A percentile compares a stretch with the other conserved stretches of the same genome.
Evolutionary conservation across 2,888 invertebrate genomes (phyloP).

Genomic region (Athalia rosae): DNA sequence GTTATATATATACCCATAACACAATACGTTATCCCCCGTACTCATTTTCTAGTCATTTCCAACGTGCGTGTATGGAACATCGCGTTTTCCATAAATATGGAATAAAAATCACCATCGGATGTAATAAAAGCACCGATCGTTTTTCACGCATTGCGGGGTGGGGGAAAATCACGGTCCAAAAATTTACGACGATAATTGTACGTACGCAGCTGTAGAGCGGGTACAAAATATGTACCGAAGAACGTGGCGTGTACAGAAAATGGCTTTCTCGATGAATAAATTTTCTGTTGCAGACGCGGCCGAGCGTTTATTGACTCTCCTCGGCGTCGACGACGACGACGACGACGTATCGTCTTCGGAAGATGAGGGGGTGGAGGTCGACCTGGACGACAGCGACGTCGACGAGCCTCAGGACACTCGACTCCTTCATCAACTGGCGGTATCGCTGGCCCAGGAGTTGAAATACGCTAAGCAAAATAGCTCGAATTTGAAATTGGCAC

Average conservation of each 20-base stretch:
- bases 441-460: slow-evolving; percentile 63
- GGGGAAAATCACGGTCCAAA: too few species aligned
- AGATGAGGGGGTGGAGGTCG: slow-evolving; percentile 69
- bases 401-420: slow-evolving; percentile 55
- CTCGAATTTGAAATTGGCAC: slow-evolving; percentile 44
- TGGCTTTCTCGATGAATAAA: neutral
- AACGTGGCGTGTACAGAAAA: neutral
- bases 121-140: neutral
- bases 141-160: too few species aligned
- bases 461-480: slow-evolving; percentile 56
- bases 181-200: too few species aligned
- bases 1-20: too few species aligned
- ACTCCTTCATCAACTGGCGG: slow-evolving; percentile 64
- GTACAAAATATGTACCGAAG: neutral
- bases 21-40: too few species aligned
- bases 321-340: slow-evolving; percentile 63
- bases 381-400: slow-evolving; percentile 59
- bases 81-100: slow-evolving; percentile 25
- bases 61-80: too few species aligned
- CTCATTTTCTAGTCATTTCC: too few species aligned
- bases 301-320: slow-evolving; percentile 63
- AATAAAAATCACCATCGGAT: neutral
- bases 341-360: slow-evolving; percentile 63
- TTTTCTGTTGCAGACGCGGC: slow-evolving; percentile 62
- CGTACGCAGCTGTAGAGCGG: too few species aligned